phyloP scores from a whole-genome alignment of 2,113 vertebrate genomes.

The Hemiscyllium ocellatum region DNA sequence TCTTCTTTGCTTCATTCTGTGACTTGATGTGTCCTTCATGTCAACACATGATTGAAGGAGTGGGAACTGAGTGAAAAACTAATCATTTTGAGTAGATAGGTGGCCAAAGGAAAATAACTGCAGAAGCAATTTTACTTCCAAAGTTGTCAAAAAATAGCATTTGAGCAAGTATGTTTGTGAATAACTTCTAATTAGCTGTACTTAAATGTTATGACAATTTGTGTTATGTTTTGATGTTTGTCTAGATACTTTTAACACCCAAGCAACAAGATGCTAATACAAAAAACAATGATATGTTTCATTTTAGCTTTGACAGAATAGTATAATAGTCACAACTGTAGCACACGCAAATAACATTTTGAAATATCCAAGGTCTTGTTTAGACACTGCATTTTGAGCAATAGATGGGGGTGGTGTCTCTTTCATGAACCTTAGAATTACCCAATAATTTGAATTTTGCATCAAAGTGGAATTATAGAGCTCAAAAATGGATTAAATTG shows the following conservation, averaged over 20 bases:
- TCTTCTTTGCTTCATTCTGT: constrained; percentile 30
- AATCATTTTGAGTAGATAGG: not conserved
- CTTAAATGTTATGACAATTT: constrained; percentile 9
- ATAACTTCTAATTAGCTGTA: not conserved
- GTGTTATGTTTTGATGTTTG: not conserved
- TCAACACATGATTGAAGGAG: constrained; percentile 14
- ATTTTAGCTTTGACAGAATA: not conserved
- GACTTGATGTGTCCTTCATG: constrained; percentile 32
- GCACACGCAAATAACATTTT: not conserved
- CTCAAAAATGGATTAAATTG: not conserved
- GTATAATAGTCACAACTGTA: not conserved
- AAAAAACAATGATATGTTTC: not conserved
- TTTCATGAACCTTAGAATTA: not conserved
- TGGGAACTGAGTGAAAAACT: not conserved
- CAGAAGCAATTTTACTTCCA: not conserved
- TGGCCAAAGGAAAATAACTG: not conserved
- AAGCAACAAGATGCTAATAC: not conserved
- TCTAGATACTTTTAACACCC: not conserved
- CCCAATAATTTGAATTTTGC: not conserved
- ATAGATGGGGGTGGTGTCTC: not conserved
- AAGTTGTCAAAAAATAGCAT: not conserved
- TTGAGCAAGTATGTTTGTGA: not conserved
- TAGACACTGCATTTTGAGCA: not conserved
- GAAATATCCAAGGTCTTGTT: not conserved
- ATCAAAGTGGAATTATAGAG: not conserved